Base-by-base conservation (phyloP, 2,888 invertebrate species). In the Drosophila paranaensis region DNA sequence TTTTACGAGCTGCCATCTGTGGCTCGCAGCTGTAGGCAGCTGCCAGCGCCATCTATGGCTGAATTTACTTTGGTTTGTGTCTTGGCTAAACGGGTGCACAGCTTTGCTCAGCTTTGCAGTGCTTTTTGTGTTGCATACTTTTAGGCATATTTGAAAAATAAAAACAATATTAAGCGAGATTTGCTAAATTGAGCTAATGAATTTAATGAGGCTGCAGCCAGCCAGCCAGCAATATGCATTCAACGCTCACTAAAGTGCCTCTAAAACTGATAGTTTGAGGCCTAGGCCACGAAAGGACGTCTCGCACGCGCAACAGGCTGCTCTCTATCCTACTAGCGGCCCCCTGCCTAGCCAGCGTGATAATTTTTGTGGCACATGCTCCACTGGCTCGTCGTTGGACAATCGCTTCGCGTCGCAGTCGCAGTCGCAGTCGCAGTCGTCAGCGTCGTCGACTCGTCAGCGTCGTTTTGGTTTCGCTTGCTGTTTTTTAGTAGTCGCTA, bases 331-430 rank as follows among this genome's bases (percentile, higher is more conserved):
- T 20, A 60, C 30, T 33, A 9, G 11, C 33, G 5, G 5, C 30
- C 35, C 42, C 43, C 30, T 6, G 2, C 13, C 16, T 51, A 57
- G 53, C 33, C 67, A 63, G 76, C 45, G 45, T 60, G 56, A 53
- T 70, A 39, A 60, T 76, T 74, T 68, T 70, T 56, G 70, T 76
- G 55, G 71, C 62, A 70, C 73, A 73, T 73, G 77, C 77, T 73
- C 77, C 57, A 45, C 51, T 74, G 48, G 65, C 73, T 55, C 51
- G 63, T 57, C 53, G 65, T 72, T 66, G 71, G 71, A 73, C 71
- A 65, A 65, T 74, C 67, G 74, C 71, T 45, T 45, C 35, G 74
- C 71, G 51, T 45, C 35, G 51, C 51, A 43, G 60, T 53, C 60
- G 54, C 39, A 25, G 51, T 45, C 35, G 51, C 51, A 43, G 60